Base-by-base conservation (phyloP, 2,888 invertebrate species). In the Vandiemenella viatica region DNA sequence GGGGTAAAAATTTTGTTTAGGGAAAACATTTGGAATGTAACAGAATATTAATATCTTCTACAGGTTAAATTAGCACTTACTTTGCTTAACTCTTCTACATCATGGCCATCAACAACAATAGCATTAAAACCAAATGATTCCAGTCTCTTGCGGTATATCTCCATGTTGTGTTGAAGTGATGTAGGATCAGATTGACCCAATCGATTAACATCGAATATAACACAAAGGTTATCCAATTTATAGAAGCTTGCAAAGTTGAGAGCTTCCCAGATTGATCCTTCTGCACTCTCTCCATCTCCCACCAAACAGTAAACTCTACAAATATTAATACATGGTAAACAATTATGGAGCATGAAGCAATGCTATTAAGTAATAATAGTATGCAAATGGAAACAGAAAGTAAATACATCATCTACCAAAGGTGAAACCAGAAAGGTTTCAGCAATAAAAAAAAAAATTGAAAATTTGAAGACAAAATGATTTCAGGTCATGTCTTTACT, bases 221-320 rank as follows among this genome's bases (percentile, higher is more conserved):
- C 91, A 50, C 93, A 92, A 32, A 98, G 73, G 71, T 98, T 99
- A 70, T 97, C 95, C 46, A 98, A 75, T 56, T 91, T 85, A 72
- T 98, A 96, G 67, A 87, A 78, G 52, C 89, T 84, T 43, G 93
- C 89, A 70, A 99, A 99, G 61, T 92, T 83, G 53, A 96, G 73
- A 0, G 95, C 92, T 71, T 97, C 96, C 96, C 96, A 97, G 56
- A 97, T 77, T 43, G 93, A 93, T 50, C 98, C 98, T 72, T 98
- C 98, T 0, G 97, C 95, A 48, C 91, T 86, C 71, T 98, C 98
- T 5, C 98, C 98, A 71, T 98, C 98, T 10, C 98, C 98, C 51
- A 99, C 78, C 58, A 99, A 63, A 62, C 95, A 95, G 69, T 85
- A 98, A 3, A 92, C 92, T 60, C 97, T 90, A 67, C 7, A 65